A percentile compares a stretch with the other conserved stretches of the same genome.
Conservation (phyloP, 2,888 invertebrate genomes). For the Chymomyza fuscimana region DNA sequence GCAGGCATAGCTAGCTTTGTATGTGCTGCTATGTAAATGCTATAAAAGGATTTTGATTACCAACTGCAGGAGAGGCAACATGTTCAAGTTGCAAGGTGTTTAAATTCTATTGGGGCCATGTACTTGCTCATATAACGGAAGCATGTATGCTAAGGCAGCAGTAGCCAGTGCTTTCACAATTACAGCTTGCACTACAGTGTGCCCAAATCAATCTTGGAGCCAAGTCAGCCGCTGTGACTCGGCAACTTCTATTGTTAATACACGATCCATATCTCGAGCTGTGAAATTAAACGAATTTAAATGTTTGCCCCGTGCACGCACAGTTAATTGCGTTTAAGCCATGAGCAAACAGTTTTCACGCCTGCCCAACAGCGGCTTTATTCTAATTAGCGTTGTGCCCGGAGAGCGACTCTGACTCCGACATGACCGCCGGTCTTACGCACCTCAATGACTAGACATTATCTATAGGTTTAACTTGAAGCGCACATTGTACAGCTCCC, state of each 20-base stretch:
- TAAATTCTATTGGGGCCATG: constrained; percentile 64
- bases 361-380: constrained; percentile 43
- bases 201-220: constrained; percentile 15
- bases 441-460: constrained; percentile 57
- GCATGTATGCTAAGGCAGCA: constrained; percentile 28
- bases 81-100: constrained; percentile 57
- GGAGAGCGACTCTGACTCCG: too few relatives aligned
- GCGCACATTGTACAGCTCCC: constrained; percentile 26
- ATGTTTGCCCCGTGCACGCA: constrained; percentile 41
- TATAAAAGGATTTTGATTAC: constrained; percentile 75
- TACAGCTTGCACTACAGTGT: not conserved
- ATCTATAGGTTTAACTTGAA: constrained; percentile 13
- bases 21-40: constrained; percentile 74
- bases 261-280: constrained; percentile 50
- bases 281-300: constrained; percentile 60
- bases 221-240: constrained; percentile 47
- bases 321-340: constrained; percentile 58
- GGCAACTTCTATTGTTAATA: constrained; percentile 25
- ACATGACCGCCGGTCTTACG: constrained; percentile 58
- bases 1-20: constrained; percentile 69
- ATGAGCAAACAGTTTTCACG: constrained; percentile 63
- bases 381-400: constrained; percentile 73
- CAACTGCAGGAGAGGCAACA: constrained; percentile 24
- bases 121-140: constrained; percentile 34
- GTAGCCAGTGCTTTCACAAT: constrained; percentile 17